Evolutionary conservation across 2,797 vertebrate genomes (phyloP), one percentile per base, ranked within the genome.

Genomic region (Ptychadena robeensis): DNA sequence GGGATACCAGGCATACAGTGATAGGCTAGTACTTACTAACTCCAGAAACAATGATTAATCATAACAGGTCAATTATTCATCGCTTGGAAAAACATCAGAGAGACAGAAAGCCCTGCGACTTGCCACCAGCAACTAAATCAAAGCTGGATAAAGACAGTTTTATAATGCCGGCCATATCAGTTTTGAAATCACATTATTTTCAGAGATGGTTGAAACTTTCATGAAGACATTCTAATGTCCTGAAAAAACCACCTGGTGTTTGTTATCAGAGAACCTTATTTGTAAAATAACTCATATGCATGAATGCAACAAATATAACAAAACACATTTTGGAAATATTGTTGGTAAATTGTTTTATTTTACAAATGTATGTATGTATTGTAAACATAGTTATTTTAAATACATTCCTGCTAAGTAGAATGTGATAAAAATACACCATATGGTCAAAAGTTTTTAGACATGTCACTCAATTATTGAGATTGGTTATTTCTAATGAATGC

Each of bases 11-110:
- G 70, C 68, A 76, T 37, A 76, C 80, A 57, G 64, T 63, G 65
- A 76, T 40, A 63, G 81, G 76, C 59, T n/a, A 64, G 66, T 28
- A 37, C 30, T 69, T 82, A 67, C 59, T 82, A 76, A 63, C 66
- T 77, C 53, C 81, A 82, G 65, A 82, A 82, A 82, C 81, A 77
- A 77, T 77, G 73, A 82, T 82, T 82, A 32, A 82, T 82, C 73
- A 63, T 74, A 68, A 70, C 65, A 76, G 81, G 81, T 70, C 73
- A 82, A 40, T 82, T 77, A 76, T 82, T 71, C 61, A 53, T 69
- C 32, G 66, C 74, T 65, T 72, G 57, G 73, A 77, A 82, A 70
- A 30, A 71, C 66, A 69, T 82, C 64, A 77, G 63, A 77, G 73
- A 61, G 14, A 53, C n/a, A 64, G 57, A 71, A 48, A 77, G 63